A percentile compares a stretch with the other conserved stretches of the same genome.
Conservation (phyloP, 2,888 invertebrate species). For the Chydorus sphaericus region DNA sequence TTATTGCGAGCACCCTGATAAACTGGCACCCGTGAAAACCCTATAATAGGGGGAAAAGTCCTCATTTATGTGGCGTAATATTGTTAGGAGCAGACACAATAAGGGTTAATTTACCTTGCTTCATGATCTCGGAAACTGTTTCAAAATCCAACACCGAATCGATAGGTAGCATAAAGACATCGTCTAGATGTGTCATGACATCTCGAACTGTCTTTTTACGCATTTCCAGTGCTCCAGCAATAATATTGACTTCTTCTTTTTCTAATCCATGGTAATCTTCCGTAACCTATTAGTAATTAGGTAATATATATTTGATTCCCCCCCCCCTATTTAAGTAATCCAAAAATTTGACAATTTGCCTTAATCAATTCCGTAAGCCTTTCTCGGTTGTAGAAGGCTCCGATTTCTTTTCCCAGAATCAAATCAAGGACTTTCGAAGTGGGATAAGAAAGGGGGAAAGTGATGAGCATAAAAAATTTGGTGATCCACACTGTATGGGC, state of each 20-base stretch:
- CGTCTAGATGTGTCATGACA: conserved; percentile 91
- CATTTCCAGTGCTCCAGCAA: conserved; percentile 89
- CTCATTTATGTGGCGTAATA: no score
- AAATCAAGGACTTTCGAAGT: conserved; percentile 76
- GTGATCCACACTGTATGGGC: conserved; percentile 88
- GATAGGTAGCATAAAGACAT: conserved; percentile 89
- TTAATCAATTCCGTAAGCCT: conserved; percentile 87
- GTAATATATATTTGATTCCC: no score
- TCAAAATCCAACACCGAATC: conserved; percentile 84
- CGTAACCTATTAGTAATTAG: conserved; percentile 67
- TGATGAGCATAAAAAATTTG: conserved; percentile 81
- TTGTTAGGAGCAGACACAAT: not conserved
- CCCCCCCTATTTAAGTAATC: no score
- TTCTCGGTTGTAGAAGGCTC: conserved; percentile 90
- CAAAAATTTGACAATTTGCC: conserved; percentile 37
- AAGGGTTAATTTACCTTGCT: conserved; percentile 45
- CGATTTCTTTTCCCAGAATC: conserved; percentile 93
- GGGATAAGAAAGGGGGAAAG: conserved; percentile 84
- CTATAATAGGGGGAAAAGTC: conserved; percentile 29
- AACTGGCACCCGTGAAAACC: conserved; percentile 91
- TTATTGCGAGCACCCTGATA: conserved; percentile 61
- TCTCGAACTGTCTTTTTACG: conserved; percentile 83
- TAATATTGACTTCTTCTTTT: conserved; percentile 90
- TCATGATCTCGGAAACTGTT: conserved; percentile 91
- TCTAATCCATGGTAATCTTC: conserved; percentile 77